These are phyloP conservation scores for Laupala kohalensis DNA, from an alignment of 1,140 invertebrate genomes.

Conservation along the genomic window DNA sequence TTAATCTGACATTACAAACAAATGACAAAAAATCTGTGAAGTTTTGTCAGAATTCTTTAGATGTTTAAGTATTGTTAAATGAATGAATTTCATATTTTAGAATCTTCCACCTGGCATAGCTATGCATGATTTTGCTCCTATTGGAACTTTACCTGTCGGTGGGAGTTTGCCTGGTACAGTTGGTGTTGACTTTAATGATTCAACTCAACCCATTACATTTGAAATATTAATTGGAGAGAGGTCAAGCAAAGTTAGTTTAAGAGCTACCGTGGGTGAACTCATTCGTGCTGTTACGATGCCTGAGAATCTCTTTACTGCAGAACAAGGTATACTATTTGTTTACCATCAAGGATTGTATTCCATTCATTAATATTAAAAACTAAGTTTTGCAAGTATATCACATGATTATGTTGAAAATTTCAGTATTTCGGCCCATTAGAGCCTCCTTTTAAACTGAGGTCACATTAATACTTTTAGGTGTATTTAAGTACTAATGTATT, in stretches of 20 bases:
- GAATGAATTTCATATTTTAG: constrained; percentile 25
- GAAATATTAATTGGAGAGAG: constrained; percentile 48
- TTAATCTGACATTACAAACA: neutral
- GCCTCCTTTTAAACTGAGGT: too few species aligned
- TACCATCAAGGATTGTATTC: constrained; percentile 2
- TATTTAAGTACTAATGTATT: too few species aligned
- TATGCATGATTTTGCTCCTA: constrained; percentile 69
- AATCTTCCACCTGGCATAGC: constrained; percentile 55
- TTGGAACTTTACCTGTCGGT: constrained; percentile 42
- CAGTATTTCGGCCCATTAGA: too few species aligned
- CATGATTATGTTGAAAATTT: neutral
- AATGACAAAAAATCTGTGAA: neutral
- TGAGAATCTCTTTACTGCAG: constrained; percentile 54
- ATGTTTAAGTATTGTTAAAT: neutral
- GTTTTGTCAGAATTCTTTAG: neutral
- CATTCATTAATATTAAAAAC: too few species aligned
- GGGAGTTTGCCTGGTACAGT: constrained; percentile 49
- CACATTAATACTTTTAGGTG: too few species aligned
- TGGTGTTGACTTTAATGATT: constrained; percentile 90
- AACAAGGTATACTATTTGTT: constrained; percentile 43
- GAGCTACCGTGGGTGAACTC: constrained; percentile 79
- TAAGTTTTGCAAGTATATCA: neutral
- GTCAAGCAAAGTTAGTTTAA: constrained; percentile 50
- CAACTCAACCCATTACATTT: constrained; percentile 73
- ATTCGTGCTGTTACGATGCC: constrained; percentile 69